These are phyloP conservation scores for Lordiphosa collinella DNA, from an alignment of 1,140 invertebrate genomes.

Conservation along the genomic window DNA sequence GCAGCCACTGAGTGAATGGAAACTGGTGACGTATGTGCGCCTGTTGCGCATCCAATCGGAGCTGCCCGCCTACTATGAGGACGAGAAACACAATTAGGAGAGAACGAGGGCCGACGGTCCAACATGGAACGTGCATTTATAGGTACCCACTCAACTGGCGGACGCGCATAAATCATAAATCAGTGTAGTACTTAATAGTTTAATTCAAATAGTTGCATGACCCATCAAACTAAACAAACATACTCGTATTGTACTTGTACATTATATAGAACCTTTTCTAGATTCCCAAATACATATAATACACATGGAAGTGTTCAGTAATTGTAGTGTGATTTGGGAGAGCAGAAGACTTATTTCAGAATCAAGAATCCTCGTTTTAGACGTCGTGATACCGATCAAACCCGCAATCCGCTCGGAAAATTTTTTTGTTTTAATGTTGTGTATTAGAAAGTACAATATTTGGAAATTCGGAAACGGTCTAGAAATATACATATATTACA, in stretches of 20 bases:
- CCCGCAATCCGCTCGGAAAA: too few species aligned
- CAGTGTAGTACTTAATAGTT: conserved; percentile 31
- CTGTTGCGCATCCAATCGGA: conserved; percentile 85
- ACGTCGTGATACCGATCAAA: too few species aligned
- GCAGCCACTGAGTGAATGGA: conserved; percentile 80
- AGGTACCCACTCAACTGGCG: not conserved
- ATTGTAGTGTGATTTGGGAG: not conserved
- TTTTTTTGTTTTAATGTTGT: too few species aligned
- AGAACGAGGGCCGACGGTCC: too few species aligned
- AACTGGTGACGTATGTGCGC: conserved; percentile 83
- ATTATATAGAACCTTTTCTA: conserved; percentile 62
- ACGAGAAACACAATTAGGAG: conserved; percentile 54
- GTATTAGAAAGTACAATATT: too few species aligned
- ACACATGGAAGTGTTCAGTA: not conserved
- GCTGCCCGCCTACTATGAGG: conserved; percentile 83
- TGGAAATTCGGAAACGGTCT: too few species aligned
- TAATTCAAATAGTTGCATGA: conserved; percentile 53
- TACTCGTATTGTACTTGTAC: conserved; percentile 36
- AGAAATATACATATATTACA: too few species aligned
- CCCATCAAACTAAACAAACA: conserved; percentile 25
- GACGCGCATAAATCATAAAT: conserved; percentile 14
- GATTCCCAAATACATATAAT: conserved; percentile 33
- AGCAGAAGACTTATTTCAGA: too few species aligned
- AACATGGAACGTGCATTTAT: not conserved
- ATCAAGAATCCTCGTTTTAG: too few species aligned